These are phyloP conservation scores for Hippopotamus amphibius DNA, from an alignment of 2,113 vertebrate species.

Conservation along the genomic window DNA sequence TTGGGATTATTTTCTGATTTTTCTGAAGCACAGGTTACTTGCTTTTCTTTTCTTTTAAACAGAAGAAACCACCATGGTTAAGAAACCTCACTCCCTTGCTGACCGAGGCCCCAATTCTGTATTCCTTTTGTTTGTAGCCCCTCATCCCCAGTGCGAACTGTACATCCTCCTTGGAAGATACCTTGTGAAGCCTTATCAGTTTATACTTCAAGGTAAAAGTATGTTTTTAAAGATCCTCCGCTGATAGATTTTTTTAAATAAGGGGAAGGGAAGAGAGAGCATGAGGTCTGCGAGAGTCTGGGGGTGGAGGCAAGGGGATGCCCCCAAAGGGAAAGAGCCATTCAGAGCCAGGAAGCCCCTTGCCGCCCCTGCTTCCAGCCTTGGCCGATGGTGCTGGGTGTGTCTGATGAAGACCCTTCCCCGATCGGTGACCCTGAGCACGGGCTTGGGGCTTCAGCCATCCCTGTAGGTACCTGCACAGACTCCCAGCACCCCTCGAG, in stretches of 20 bases:
- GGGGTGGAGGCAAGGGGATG: background rate
- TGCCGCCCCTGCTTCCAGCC: accelerated
- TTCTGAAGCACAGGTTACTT: background rate
- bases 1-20: background rate
- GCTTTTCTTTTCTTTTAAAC: background rate
- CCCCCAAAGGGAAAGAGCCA: background rate
- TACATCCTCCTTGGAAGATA: background rate
- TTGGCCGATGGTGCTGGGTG: background rate
- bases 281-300: too few species aligned
- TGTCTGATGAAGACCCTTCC: background rate
- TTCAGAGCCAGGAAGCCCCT: background rate
- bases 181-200: background rate
- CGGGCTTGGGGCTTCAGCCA: accelerated
- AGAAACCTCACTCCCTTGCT: background rate
- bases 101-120: background rate
- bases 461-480: slow-evolving; percentile 90
- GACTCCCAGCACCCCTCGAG: slow-evolving; percentile 91
- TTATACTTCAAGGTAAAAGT: background rate
- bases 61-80: background rate
- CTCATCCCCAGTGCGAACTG: background rate
- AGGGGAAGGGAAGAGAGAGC: background rate
- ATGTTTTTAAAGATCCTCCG: background rate
- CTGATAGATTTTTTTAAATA: background rate
- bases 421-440: background rate
- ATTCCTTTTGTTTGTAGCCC: background rate